Percentiles rank a stretch among this genome's conserved stretches.
phyloP scores from a whole-genome alignment of 2,888 invertebrate genomes.

The Sipha maydis region DNA sequence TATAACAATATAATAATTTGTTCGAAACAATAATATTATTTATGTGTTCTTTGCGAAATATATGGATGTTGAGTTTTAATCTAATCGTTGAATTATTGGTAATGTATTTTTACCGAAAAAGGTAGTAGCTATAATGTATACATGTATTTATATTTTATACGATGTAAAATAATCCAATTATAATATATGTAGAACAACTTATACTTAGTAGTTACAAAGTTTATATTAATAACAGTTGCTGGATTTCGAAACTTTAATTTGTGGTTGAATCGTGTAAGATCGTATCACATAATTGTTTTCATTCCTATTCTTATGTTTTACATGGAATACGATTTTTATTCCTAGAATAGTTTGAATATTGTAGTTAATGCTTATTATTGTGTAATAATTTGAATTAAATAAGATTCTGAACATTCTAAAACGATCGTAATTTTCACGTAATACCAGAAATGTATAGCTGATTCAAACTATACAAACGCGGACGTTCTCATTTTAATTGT shows the following conservation, averaged over 20 bases:
- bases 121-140: too few relatives aligned
- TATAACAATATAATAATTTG: not conserved
- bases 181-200: not conserved
- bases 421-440: slow-evolving; percentile 26
- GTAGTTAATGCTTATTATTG: slow-evolving; percentile 1
- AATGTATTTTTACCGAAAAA: not conserved
- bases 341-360: not conserved
- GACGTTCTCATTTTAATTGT: not conserved
- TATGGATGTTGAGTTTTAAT: not conserved
- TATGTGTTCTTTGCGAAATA: not conserved
- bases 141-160: not conserved
- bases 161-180: slow-evolving; percentile 22
- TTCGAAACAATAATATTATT: not conserved
- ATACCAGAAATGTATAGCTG: not conserved
- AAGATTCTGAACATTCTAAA: not conserved
- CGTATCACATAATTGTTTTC: not conserved
- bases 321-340: not conserved
- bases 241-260: slow-evolving; percentile 32
- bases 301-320: not conserved
- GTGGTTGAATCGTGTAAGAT: slow-evolving; percentile 24
- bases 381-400: slow-evolving; percentile 33
- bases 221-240: not conserved
- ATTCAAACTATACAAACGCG: not conserved
- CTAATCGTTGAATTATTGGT: not conserved
- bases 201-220: not conserved